Percentiles rank a stretch among this genome's conserved stretches.
phyloP scores from a whole-genome alignment of 1,140 invertebrate genomes.

The Alviniconcha marisindica region DNA sequence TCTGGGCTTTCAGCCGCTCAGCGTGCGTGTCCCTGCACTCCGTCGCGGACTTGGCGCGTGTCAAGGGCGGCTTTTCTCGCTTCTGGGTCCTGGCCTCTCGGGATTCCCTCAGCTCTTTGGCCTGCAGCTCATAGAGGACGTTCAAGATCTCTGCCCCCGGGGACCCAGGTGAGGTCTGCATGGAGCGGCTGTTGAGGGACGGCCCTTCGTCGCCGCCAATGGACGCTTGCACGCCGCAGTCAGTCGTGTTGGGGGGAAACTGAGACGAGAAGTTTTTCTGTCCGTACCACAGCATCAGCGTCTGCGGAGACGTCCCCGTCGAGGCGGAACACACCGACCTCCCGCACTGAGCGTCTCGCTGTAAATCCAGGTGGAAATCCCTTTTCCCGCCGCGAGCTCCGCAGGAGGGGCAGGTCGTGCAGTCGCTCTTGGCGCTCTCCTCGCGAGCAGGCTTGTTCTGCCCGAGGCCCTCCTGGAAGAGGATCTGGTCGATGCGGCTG shows the following conservation, averaged over 20 bases:
- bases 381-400: background rate
- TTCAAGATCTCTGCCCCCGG: conserved; percentile 61
- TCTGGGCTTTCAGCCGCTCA: conserved; percentile 28
- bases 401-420: conserved; percentile 9
- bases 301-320: conserved; percentile 64
- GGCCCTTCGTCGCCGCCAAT: conserved; percentile 42
- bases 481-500: conserved; percentile 65
- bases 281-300: conserved; percentile 68
- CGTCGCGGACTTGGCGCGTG: conserved; percentile 42
- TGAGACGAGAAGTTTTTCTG: conserved; percentile 71
- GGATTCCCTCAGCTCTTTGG: conserved; percentile 17
- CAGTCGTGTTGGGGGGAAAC: conserved; percentile 69
- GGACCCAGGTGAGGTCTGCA: conserved; percentile 62
- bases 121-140: conserved; percentile 60
- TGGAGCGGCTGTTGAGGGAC: conserved; percentile 45
- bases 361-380: conserved; percentile 28
- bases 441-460: background rate
- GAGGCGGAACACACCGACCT: conserved; percentile 37
- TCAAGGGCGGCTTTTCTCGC: background rate
- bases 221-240: conserved; percentile 69
- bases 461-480: conserved; percentile 24
- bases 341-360: conserved; percentile 39
- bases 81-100: background rate
- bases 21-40: conserved; percentile 22
- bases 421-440: background rate